A percentile compares a stretch with the other conserved stretches of the same genome.
These are phyloP conservation scores for Lepilemur ruficaudatus DNA, from an alignment of 2,797 vertebrate genomes.

Conservation along the genomic window DNA sequence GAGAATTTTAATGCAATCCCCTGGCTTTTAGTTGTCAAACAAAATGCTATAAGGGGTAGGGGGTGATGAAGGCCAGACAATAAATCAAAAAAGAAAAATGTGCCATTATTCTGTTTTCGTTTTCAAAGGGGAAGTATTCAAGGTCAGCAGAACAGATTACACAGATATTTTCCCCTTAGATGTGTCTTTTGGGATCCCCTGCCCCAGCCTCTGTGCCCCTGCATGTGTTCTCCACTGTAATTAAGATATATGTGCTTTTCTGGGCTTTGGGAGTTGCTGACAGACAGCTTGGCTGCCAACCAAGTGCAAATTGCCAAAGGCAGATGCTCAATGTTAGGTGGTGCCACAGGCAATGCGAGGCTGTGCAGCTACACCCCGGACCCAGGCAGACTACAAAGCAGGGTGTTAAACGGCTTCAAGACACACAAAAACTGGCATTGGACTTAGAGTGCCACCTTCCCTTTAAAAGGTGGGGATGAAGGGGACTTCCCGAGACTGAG, in stretches of 20 bases:
- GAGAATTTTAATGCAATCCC: constrained; percentile 43
- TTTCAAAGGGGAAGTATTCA: constrained; percentile 42
- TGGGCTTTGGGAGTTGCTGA: constrained; percentile 48
- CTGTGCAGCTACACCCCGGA: constrained; percentile 14
- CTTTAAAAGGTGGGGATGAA: constrained; percentile 29
- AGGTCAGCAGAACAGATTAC: constrained; percentile 59
- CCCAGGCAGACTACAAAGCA: constrained; percentile 32
- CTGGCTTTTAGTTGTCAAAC: constrained; percentile 59
- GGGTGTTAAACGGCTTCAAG: constrained; percentile 40
- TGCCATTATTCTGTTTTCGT: constrained; percentile 28
- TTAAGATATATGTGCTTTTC: constrained; percentile 50
- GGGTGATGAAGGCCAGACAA: constrained; percentile 18
- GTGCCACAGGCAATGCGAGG: constrained; percentile 49
- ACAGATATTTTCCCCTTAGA: constrained; percentile 3
- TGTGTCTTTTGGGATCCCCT: neutral
- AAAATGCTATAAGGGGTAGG: constrained; percentile 52
- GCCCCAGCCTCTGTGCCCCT: neutral
- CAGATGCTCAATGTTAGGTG: constrained; percentile 49
- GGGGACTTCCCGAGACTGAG: neutral
- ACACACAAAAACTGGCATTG: neutral
- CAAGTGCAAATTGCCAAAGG: constrained; percentile 50
- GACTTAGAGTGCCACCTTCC: neutral
- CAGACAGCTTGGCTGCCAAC: constrained; percentile 33
- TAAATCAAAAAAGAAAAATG: constrained; percentile 59
- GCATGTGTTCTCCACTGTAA: neutral